Percentiles rank a stretch among this genome's conserved stretches.
These are phyloP conservation scores for Enteromius argenteus DNA, from an alignment of 2,797 vertebrate genomes.

Conservation along the genomic window DNA sequence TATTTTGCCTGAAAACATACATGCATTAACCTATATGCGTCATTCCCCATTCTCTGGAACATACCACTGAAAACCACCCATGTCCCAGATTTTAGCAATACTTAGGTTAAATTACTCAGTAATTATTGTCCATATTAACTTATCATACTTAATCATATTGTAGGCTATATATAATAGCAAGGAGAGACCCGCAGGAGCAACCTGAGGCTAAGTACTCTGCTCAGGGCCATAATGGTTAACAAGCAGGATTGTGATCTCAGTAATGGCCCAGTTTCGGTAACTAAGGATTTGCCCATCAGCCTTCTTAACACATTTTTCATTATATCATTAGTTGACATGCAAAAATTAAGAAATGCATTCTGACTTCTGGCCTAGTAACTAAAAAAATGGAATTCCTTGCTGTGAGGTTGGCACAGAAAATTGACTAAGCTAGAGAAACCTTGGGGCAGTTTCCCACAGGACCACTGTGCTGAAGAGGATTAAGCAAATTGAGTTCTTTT, in stretches of 20 bases:
- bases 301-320: background rate
- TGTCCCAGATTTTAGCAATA: background rate
- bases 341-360: background rate
- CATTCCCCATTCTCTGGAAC: background rate
- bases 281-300: background rate
- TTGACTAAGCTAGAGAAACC: conserved; percentile 43
- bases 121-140: background rate
- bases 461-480: conserved; percentile 10
- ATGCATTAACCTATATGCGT: background rate
- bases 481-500: conserved; percentile 22
- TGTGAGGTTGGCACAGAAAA: conserved; percentile 59
- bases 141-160: background rate
- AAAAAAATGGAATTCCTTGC: background rate
- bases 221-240: background rate
- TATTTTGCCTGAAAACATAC: conserved; percentile 17
- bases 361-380: background rate
- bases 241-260: background rate
- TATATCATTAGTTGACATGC: background rate
- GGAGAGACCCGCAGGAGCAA: background rate
- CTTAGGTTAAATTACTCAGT: background rate
- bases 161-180: background rate
- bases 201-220: background rate
- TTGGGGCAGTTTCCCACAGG: conserved; percentile 46
- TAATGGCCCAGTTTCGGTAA: background rate
- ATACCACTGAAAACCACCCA: background rate